Base-by-base conservation (phyloP, 2,797 vertebrate species). In the Thalassophryne amazonica region DNA sequence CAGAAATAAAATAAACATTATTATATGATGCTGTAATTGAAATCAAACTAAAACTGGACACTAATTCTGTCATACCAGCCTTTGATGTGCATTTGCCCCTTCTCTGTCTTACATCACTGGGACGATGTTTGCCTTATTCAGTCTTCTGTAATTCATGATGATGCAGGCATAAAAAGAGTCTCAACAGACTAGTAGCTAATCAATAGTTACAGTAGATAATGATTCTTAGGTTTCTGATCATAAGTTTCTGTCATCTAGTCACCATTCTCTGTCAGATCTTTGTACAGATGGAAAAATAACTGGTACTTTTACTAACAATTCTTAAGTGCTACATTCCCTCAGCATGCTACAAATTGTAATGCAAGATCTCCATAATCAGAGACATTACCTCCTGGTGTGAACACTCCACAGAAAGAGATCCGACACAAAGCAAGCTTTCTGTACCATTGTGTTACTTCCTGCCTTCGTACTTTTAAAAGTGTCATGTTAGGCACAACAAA, bases 81-180 rank as follows among this genome's bases (percentile, higher is more conserved):
- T 69, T 67, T 50, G 57, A 69, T 83, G 71, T 76, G 69, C 72
- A 78, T 68, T 56, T 35, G 19, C 64, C 46, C 8, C 28, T 63
- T 47, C 38, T 24, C 34, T 17, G 51, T 25, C 60, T 55, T 19
- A 59, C 42, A 45, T 29, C 48, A 61, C 12, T 42, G 52, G 56
- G 58, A 60, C 50, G 46, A 64, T 60, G 50, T 74, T 72, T 62
- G 67, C 56, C 38, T 37, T 46, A 19, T 20, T 68, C 57, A 40
- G 45, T 68, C 55, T 58, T 69, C 46, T 67, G 61, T 53, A 60
- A 75, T 29, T 67, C 60, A 83, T 60, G 60, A 68, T 57, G 63
- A 83, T 49, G 60, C 81, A 90, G 87, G 78, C 86, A 86, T 83
- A 71, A 81, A 77, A 84, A 86, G 67, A 76, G 80, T 60, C 53